phyloP scores from a whole-genome alignment of 2,888 invertebrate genomes.

The Stegophylla sp. region DNA sequence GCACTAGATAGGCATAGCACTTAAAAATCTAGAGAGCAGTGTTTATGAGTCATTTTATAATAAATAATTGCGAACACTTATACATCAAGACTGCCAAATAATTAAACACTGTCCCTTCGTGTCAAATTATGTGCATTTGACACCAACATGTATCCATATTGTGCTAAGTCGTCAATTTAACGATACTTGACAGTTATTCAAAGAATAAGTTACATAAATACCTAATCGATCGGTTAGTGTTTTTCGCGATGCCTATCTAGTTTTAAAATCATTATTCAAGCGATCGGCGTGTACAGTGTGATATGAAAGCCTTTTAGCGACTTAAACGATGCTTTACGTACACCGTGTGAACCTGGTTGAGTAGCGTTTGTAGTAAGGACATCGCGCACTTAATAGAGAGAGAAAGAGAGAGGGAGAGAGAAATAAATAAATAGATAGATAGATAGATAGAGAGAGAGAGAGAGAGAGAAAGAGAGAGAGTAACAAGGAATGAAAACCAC shows the following conservation, averaged over 20 bases:
- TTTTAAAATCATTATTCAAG: neutral
- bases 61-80: neutral
- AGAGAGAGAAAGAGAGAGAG: neutral
- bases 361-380: neutral
- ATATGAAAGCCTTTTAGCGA: neutral
- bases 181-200: neutral
- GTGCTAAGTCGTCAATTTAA: neutral
- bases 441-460: neutral
- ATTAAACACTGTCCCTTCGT: neutral
- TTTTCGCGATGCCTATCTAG: neutral
- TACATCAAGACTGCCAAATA: neutral
- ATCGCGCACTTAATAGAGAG: neutral
- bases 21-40: neutral
- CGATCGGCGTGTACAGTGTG: neutral
- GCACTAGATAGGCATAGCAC: neutral
- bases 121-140: neutral
- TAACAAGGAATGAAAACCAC: constrained; percentile 12
- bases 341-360: neutral
- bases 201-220: neutral
- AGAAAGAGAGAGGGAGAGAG: neutral
- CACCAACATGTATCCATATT: neutral
- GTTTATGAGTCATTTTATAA: neutral
- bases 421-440: too few species aligned
- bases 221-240: neutral
- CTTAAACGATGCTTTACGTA: neutral